These are phyloP conservation scores for Schizothorax lantsangensis DNA, from an alignment of 2,797 vertebrate species.

Conservation along the genomic window DNA sequence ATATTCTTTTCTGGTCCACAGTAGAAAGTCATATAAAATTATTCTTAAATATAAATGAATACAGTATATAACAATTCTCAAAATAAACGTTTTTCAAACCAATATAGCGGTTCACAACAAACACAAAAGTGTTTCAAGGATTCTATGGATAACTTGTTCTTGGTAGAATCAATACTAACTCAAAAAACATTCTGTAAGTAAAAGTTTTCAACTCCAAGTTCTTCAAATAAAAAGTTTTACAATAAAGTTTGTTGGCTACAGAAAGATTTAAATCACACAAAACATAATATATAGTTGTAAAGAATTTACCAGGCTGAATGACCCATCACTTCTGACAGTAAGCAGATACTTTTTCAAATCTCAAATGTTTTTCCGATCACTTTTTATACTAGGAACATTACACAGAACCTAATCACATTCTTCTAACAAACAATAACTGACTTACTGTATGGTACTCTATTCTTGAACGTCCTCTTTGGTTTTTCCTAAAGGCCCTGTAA, in stretches of 20 bases:
- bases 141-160: not conserved
- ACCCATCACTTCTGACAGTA: not conserved
- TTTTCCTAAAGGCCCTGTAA: not conserved
- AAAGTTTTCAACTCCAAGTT: not conserved
- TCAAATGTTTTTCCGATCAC: not conserved
- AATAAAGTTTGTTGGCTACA: not conserved
- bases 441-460: not conserved
- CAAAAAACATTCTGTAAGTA: not conserved
- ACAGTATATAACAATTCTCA: not conserved
- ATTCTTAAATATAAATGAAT: not conserved
- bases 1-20: too few species aligned
- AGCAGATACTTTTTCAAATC: not conserved
- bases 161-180: constrained; percentile 10
- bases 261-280: not conserved
- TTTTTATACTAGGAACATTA: not conserved
- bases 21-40: not conserved
- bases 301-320: not conserved
- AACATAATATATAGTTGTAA: not conserved
- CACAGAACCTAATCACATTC: not conserved
- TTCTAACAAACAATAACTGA: not conserved
- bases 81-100: not conserved
- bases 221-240: not conserved
- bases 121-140: not conserved
- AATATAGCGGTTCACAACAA: not conserved
- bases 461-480: not conserved